Evolutionary conservation across 2,797 vertebrate species (phyloP), one percentile per base, ranked within the genome.

Genomic region (Loriculus beryllinus): DNA sequence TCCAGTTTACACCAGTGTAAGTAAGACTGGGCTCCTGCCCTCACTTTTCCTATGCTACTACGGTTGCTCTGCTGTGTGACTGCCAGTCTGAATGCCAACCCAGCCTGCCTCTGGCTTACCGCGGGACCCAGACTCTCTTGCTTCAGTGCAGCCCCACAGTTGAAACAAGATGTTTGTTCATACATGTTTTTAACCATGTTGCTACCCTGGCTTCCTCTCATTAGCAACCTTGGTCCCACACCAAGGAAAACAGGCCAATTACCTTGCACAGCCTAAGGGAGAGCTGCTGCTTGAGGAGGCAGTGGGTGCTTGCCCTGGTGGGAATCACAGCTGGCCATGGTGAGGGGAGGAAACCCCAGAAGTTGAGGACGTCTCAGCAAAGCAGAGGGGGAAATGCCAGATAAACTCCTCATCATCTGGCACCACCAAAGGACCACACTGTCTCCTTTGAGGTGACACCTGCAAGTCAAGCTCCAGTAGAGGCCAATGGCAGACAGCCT

Each of bases 141-240:
- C 95, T 90, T 82, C 94, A 88, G n/a, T 51, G 86, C 83, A 74
- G 39, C 93, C 77, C 86, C 26, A 26, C 90, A 90, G 77, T 79
- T 0, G 1, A 90, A 95, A 86, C 49, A 91, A 91, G 80, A 93
- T 59, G 48, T 81, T 93, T 80, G 52, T 51, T 91, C 82, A 68
- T 59, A 92, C 18, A 65, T 86, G 80, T 92, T 94, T 95, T 89
- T 94, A 93, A 90, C 85, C 80, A 54, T 82, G 91, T 88, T 96
- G 82, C 91, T 96, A 92, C 91, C 85, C 91, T 88, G 59, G 33
- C 87, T 93, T 25, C 56, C 64, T 62, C 91, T 84, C 0, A 0
- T 95, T 71, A 76, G 51, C 33, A 0, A 21, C 20, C 92, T 70
- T 19, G 64, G 85, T 88, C 88, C 62, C 56, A 67, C 76, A 88